A percentile compares a stretch with the other conserved stretches of the same genome.
These are phyloP conservation scores for Mus musculus DNA, from an alignment of 2,113 vertebrate genomes.

Conservation along the genomic window GRCm39 chr13:117906001-117906500, in stretches of 20 bases:
- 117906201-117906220: not conserved
- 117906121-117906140: not conserved
- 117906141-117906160: not conserved
- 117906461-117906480: not conserved
- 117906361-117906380: not conserved
- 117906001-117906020: not conserved
- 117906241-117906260: not conserved
- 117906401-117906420: not conserved
- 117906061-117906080: slow-evolving; percentile 20
- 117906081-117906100: not conserved
- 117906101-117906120: not conserved
- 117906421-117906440: not conserved
- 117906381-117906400: not conserved
- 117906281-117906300: not conserved
- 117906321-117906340: not conserved
- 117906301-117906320: not conserved
- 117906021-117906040: slow-evolving; percentile 22
- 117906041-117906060: not conserved
- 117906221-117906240: not conserved
- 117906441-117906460: not conserved
- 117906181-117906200: not conserved
- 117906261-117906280: not conserved
- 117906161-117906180: not conserved
- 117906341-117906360: not conserved
- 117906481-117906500: not conserved